Evolutionary conservation across 2,888 invertebrate species (phyloP).

Genomic region (Gasteruption jaculator): DNA sequence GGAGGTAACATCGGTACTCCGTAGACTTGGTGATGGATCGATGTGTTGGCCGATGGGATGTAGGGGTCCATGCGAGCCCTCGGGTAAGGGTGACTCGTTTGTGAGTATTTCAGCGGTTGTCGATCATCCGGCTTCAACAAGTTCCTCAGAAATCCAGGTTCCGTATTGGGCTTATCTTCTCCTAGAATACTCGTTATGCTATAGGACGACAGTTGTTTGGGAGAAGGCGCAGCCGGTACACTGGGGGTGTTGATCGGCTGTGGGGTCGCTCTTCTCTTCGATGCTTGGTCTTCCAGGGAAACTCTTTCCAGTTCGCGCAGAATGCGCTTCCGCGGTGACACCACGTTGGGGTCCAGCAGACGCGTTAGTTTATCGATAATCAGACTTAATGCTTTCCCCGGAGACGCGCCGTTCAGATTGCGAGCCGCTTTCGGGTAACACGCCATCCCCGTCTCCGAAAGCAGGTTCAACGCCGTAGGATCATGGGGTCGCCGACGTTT

Average conservation of each 20-base stretch:
- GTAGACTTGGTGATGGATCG: conserved; percentile 46
- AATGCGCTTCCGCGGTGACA: conserved; percentile 79
- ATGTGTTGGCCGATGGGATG: conserved; percentile 38
- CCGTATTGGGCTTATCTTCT: conserved; percentile 57
- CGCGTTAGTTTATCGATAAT: conserved; percentile 47
- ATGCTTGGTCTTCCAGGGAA: conserved; percentile 65
- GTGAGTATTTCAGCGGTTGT: conserved; percentile 44
- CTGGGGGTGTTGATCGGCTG: conserved; percentile 34
- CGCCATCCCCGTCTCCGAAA: conserved; percentile 27
- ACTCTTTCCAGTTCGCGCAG: conserved; percentile 77
- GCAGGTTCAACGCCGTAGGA: conserved; percentile 37
- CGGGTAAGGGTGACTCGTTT: conserved; percentile 41
- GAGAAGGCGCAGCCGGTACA: conserved; percentile 35
- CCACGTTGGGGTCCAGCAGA: conserved; percentile 56
- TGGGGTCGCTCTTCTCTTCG: conserved; percentile 55
- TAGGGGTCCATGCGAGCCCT: conserved; percentile 43
- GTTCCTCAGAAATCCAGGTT: conserved; percentile 46
- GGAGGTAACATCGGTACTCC: conserved; percentile 49
- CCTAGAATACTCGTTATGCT: conserved; percentile 81
- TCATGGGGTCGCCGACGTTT: conserved; percentile 70
- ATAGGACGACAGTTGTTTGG: conserved; percentile 65
- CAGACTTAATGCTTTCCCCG: conserved; percentile 40
- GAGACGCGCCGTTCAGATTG: conserved; percentile 32
- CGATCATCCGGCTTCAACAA: conserved; percentile 47
- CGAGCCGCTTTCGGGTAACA: conserved; percentile 28